These are phyloP conservation scores for Pocillopora meandrina DNA, from an alignment of 92 coral and sea anemone genomes.

Conservation along the genomic window DNA sequence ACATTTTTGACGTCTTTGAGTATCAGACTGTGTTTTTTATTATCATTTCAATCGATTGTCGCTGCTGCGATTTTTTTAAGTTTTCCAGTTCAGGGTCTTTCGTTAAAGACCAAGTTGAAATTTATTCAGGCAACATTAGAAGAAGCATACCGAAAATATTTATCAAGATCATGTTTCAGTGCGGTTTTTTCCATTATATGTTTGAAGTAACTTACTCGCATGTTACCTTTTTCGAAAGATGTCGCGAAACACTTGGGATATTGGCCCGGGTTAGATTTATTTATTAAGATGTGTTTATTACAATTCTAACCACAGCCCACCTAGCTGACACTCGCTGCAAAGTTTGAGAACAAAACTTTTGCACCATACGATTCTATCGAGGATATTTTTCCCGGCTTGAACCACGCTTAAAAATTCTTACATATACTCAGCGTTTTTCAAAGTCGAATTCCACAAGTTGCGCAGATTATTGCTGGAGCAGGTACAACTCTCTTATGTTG, in stretches of 20 bases:
- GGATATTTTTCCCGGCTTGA: background rate
- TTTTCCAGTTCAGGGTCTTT: no score
- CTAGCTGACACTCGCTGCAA: background rate
- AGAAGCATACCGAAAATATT: no score
- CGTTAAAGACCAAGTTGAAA: no score
- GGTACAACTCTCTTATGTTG: background rate
- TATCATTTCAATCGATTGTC: no score
- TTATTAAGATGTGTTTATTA: background rate
- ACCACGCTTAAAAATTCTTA: background rate
- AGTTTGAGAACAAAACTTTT: slow-evolving; percentile 1
- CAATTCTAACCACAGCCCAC: background rate
- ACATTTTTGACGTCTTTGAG: no score
- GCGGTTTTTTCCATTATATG: no score
- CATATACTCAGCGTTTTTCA: background rate
- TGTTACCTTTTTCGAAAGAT: no score
- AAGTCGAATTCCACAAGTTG: background rate
- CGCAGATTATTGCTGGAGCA: background rate
- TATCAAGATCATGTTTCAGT: no score
- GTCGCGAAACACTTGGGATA: background rate
- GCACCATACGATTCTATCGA: background rate
- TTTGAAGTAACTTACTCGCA: no score
- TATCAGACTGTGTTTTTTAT: no score
- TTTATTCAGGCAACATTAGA: no score
- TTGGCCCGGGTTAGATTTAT: background rate
- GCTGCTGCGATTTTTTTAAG: no score